Base-by-base conservation (phyloP, 2,888 invertebrate species). In the Antheraea yamamai region DNA sequence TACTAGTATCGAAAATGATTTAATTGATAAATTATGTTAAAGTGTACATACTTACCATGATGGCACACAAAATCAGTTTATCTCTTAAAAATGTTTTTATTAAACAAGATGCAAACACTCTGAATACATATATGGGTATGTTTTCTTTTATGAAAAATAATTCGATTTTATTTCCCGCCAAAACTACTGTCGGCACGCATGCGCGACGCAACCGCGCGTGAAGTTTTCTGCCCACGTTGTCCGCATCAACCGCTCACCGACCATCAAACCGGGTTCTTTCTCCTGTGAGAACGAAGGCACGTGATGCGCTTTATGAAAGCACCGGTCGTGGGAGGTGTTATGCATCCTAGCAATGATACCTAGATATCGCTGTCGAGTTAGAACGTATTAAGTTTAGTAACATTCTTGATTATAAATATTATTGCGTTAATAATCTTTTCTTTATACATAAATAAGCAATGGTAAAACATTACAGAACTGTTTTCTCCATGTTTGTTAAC, bases 221-320 rank as follows among this genome's bases (percentile, higher is more conserved):
- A 83, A 81, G 88, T 88, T 87, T 89, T 92, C 89, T 91, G 90
- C 82, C 84, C 78, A 81, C 79, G 80, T 82, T 78, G 80, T 80
- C 76, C 79, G 79, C 74, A 76, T 77, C 80, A 83, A 80, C 88
- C 90, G 83, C 81, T 91, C 91, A 87, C 91, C 85, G 81, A 86
- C 87, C 85, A 80, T 84, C 79, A 77, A 80, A 80, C 75, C 79
- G 78, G 82, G 83, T 84, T 88, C 86, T 90, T 90, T 88, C 91
- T 88, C 89, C 84, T 82, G 83, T 80, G 81, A 84, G 85, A 85
- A 83, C 81, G 81, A 83, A 86, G 83, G 87, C 90, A 92, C 90
- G 91, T 91, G 88, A 92, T 82, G 83, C 81, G 81, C 81, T 81
- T 83, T 88, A 90, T 86, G 92, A 92, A 91, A 92, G 92, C 86